These are phyloP conservation scores for Dusona sp. DNA, from an alignment of 2,888 invertebrate species.

Conservation along the genomic window DNA sequence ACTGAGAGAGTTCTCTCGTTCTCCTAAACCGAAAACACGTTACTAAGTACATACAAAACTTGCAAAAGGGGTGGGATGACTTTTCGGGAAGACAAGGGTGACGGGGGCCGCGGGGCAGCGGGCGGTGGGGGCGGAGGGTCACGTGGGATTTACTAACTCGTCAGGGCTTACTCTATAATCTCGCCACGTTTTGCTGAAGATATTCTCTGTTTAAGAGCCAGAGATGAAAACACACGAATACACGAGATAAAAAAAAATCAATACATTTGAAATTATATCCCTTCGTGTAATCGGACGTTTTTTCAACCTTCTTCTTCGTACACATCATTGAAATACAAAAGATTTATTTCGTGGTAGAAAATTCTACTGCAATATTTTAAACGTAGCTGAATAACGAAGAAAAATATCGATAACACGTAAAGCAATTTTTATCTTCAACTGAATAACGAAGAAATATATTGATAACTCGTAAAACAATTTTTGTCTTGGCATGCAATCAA, in stretches of 20 bases:
- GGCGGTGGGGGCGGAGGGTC: background rate
- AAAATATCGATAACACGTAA: background rate
- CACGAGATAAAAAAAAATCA: constrained; percentile 15
- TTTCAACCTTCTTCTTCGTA: background rate
- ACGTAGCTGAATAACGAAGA: background rate
- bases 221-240: constrained; percentile 16
- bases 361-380: background rate
- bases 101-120: background rate
- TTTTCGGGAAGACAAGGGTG: background rate
- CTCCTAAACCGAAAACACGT: constrained; percentile 38
- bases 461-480: background rate
- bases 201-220: constrained; percentile 9
- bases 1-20: constrained; percentile 1
- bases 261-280: constrained; percentile 15
- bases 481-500: background rate
- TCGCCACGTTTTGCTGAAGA: constrained; percentile 36
- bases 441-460: background rate
- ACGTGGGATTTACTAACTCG: constrained; percentile 32
- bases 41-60: constrained; percentile 52
- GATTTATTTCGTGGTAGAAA: background rate
- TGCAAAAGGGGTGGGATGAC: background rate
- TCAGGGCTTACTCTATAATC: constrained; percentile 40
- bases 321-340: background rate
- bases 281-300: background rate
- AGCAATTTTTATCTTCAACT: too few relatives aligned